These are phyloP conservation scores for Chlorodrepanis virens DNA, from an alignment of 2,113 vertebrate genomes.

Conservation along the genomic window DNA sequence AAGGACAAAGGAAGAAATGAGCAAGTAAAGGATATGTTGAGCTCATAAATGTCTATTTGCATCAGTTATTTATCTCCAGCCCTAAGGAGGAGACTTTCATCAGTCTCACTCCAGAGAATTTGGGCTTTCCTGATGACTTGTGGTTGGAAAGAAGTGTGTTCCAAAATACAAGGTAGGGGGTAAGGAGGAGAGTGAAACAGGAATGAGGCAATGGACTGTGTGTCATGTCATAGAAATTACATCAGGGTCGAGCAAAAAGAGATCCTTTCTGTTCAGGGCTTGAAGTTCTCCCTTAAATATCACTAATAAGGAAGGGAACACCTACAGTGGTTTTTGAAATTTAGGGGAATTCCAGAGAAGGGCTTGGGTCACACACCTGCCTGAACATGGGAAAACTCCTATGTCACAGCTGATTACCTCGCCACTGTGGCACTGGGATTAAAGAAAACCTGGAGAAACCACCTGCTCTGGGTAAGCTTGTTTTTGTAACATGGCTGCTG, in stretches of 20 bases:
- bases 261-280: background rate
- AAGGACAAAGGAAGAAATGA: background rate
- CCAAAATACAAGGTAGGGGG: background rate
- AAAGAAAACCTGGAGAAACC: background rate
- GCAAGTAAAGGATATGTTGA: background rate
- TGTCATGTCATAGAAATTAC: background rate
- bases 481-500: background rate
- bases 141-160: background rate
- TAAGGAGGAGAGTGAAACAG: background rate
- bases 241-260: background rate
- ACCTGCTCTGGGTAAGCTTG: background rate
- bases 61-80: background rate
- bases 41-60: fast-evolving
- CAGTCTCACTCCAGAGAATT: background rate
- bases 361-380: background rate
- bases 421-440: background rate
- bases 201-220: background rate
- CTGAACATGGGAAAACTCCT: background rate
- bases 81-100: background rate
- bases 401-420: background rate
- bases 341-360: background rate
- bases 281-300: background rate
- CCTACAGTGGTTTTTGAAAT: background rate
- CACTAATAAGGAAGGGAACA: background rate
- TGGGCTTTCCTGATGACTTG: background rate